These are phyloP conservation scores for Automeris io DNA, from an alignment of 2,888 invertebrate species.

Conservation along the genomic window DNA sequence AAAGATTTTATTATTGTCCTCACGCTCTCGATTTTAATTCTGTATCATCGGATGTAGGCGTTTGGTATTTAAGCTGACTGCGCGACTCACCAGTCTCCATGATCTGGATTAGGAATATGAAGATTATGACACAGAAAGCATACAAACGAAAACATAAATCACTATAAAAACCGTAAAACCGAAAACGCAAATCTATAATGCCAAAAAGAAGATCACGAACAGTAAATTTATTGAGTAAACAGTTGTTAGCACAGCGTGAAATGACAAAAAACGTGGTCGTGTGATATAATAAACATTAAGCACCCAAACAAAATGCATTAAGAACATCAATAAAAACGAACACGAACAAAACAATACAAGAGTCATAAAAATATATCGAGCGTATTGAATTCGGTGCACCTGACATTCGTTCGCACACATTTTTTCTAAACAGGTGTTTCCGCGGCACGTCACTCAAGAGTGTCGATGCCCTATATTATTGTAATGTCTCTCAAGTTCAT, in stretches of 20 bases:
- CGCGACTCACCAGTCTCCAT: background rate
- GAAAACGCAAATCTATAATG: no score
- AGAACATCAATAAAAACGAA: slow-evolving; percentile 6
- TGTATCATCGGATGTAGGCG: slow-evolving; percentile 13
- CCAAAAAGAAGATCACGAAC: no score
- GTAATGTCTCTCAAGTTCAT: slow-evolving; percentile 68
- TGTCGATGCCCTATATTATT: slow-evolving; percentile 73
- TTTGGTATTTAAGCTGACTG: slow-evolving; percentile 11
- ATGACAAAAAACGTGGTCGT: background rate
- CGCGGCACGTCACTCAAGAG: slow-evolving; percentile 36
- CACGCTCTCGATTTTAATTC: slow-evolving; percentile 22
- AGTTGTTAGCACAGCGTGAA: no score
- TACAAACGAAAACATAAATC: no score
- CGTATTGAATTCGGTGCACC: slow-evolving; percentile 50
- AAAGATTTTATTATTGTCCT: slow-evolving; percentile 26
- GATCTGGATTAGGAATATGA: no score
- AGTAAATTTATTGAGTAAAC: no score
- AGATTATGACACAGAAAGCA: no score
- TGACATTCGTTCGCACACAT: slow-evolving; percentile 41
- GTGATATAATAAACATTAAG: background rate
- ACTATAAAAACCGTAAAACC: no score
- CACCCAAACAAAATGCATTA: slow-evolving; percentile 2
- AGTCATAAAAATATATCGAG: slow-evolving; percentile 11
- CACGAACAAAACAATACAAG: slow-evolving; percentile 4
- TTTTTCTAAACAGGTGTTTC: slow-evolving; percentile 65